phyloP scores from a whole-genome alignment of 2,113 vertebrate species.

The Galbula dea region DNA sequence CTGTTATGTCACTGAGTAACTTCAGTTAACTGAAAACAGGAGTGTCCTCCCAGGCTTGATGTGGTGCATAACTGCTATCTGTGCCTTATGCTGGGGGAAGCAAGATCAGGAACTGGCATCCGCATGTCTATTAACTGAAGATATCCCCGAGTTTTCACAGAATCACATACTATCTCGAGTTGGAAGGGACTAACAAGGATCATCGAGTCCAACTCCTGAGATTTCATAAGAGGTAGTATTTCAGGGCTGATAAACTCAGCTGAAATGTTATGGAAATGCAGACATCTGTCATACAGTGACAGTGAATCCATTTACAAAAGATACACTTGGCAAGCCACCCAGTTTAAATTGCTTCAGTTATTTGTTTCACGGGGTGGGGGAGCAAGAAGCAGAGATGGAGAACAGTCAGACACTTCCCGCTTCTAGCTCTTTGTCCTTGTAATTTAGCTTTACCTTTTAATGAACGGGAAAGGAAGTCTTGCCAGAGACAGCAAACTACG shows the following conservation, averaged over 20 bases:
- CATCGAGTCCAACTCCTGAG: too few species aligned
- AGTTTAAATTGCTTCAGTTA: conserved; percentile 5
- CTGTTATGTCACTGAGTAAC: neutral
- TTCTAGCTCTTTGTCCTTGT: neutral
- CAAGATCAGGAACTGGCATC: neutral
- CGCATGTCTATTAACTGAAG: neutral
- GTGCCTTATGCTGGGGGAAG: neutral
- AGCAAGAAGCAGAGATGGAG: neutral
- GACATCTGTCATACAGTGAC: neutral
- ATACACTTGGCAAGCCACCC: neutral
- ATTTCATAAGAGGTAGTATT: neutral
- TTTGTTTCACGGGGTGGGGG: neutral
- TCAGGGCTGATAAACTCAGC: neutral
- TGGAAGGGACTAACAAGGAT: too few species aligned
- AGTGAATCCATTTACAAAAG: neutral
- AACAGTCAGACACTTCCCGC: neutral
- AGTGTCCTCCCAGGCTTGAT: neutral
- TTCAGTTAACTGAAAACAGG: neutral
- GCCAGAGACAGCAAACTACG: neutral
- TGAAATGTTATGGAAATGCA: neutral
- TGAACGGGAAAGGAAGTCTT: neutral
- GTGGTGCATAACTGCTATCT: neutral
- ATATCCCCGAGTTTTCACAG: neutral
- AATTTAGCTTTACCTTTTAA: conserved; percentile 1
- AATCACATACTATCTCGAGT: too few species aligned